phyloP scores from a whole-genome alignment of 2,888 invertebrate species.

The Tyria jacobaeae region DNA sequence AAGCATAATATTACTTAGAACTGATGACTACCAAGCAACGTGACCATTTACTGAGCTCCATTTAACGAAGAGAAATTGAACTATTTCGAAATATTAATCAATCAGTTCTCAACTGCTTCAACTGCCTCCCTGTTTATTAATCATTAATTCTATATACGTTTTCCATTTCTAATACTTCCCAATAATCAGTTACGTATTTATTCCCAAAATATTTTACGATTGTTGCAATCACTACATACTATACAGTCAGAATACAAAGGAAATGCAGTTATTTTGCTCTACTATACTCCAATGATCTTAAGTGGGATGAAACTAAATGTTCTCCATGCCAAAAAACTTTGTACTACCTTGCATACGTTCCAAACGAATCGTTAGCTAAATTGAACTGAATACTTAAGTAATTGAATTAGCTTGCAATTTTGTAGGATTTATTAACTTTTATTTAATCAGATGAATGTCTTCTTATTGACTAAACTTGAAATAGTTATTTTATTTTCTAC shows the following conservation, averaged over 20 bases:
- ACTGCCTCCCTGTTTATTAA: too few species aligned
- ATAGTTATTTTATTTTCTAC: too few species aligned
- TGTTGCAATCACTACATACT: conserved; percentile 16
- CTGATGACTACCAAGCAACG: too few species aligned
- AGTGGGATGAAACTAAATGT: conserved; percentile 44
- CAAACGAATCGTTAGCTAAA: conserved; percentile 61
- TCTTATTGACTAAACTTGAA: background rate
- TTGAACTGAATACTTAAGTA: conserved; percentile 63
- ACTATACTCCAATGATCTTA: conserved; percentile 28
- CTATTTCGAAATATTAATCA: too few species aligned
- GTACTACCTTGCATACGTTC: conserved; percentile 48
- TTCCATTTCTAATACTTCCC: too few species aligned
- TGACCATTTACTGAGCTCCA: too few species aligned
- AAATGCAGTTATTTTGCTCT: conserved; percentile 42
- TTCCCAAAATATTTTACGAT: conserved; percentile 15
- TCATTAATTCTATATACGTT: too few species aligned
- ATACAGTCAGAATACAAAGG: conserved; percentile 37
- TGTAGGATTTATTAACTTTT: conserved; percentile 46
- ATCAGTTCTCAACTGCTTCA: too few species aligned
- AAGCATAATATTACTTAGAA: too few species aligned
- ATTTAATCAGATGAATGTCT: background rate
- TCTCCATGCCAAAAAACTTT: conserved; percentile 66
- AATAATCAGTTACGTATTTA: too few species aligned
- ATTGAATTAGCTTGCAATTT: conserved; percentile 65
- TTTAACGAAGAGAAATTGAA: too few species aligned